phyloP scores from a whole-genome alignment of 2,113 vertebrate species.

The Datnioides undecimradiatus region DNA sequence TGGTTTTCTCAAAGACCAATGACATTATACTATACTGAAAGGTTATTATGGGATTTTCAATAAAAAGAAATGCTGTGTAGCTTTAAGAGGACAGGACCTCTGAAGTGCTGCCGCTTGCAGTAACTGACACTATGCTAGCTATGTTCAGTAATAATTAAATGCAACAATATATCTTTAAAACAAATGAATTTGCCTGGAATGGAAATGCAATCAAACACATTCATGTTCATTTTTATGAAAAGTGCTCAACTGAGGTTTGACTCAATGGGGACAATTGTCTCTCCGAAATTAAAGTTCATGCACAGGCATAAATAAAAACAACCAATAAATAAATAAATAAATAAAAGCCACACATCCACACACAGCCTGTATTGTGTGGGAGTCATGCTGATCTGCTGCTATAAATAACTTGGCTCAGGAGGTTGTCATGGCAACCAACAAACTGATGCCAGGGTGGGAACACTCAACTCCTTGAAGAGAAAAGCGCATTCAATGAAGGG shows the following conservation, averaged over 20 bases:
- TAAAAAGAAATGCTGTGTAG: too few relatives aligned
- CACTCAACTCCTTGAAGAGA: conserved; percentile 57
- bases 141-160: neutral
- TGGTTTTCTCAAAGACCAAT: too few relatives aligned
- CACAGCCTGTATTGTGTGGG: conserved; percentile 40
- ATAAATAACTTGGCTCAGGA: conserved; percentile 75
- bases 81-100: too few relatives aligned
- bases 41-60: too few relatives aligned
- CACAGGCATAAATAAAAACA: neutral
- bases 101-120: too few relatives aligned
- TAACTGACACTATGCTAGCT: neutral
- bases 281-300: conserved; percentile 6
- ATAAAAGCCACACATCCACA: conserved; percentile 16
- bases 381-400: conserved; percentile 68
- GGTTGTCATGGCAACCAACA: conserved; percentile 80
- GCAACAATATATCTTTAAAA: neutral
- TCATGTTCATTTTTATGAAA: neutral
- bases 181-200: neutral
- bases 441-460: conserved; percentile 75
- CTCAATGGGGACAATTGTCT: neutral
- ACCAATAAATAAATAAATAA: neutral
- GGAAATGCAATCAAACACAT: neutral
- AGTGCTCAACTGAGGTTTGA: neutral
- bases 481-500: conserved; percentile 27
- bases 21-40: too few relatives aligned